phyloP scores from a whole-genome alignment of 2,113 vertebrate species.

The Trinectes maculatus region DNA sequence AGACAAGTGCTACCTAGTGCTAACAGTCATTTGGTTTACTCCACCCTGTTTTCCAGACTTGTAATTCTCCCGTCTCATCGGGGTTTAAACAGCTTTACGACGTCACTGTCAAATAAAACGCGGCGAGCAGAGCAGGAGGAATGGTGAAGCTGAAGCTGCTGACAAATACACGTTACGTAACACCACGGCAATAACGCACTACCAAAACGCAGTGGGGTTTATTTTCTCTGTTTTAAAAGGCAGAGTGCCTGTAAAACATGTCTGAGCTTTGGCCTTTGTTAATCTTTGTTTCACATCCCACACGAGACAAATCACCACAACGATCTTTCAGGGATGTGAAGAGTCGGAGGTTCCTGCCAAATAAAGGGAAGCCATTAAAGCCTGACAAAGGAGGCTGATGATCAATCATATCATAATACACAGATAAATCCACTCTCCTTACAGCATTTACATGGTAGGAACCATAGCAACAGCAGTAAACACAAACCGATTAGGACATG shows the following conservation, averaged over 20 bases:
- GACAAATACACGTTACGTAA: background rate
- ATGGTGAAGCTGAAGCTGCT: background rate
- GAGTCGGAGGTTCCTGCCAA: constrained; percentile 1
- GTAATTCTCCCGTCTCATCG: constrained; percentile 66
- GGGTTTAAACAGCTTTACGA: constrained; percentile 55
- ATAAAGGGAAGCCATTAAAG: constrained; percentile 17
- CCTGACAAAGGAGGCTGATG: constrained; percentile 7
- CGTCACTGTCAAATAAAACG: constrained; percentile 8
- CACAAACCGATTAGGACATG: background rate
- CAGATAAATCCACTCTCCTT: constrained; percentile 15
- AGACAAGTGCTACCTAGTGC: constrained; percentile 56
- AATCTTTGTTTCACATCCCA: constrained; percentile 15
- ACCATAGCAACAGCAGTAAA: background rate
- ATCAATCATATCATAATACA: background rate
- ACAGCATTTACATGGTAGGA: background rate
- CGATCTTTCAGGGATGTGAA: constrained; percentile 33
- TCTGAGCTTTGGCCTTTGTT: constrained; percentile 3
- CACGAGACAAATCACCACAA: constrained; percentile 8
- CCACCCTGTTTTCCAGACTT: constrained; percentile 67
- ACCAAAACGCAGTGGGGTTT: too few relatives aligned
- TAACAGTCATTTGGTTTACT: constrained; percentile 54
- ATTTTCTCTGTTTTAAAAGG: background rate
- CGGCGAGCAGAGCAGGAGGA: constrained; percentile 27
- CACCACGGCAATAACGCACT: background rate
- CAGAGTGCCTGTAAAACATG: background rate